These are phyloP conservation scores for Corythaeola cristata DNA, from an alignment of 2,113 vertebrate genomes.

Conservation along the genomic window DNA sequence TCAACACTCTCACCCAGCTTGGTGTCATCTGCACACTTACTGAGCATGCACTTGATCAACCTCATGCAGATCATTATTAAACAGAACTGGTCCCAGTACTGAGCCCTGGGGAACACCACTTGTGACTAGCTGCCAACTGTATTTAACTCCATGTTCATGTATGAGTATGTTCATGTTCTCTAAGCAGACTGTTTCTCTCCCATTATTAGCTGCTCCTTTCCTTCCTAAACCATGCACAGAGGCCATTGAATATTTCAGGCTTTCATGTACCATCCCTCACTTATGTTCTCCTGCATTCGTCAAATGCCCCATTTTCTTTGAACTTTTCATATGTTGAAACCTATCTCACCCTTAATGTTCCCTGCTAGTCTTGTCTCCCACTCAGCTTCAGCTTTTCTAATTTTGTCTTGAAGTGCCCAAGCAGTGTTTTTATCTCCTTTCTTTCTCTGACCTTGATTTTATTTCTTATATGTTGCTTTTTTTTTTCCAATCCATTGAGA, in stretches of 20 bases:
- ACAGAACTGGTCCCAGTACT: accelerated
- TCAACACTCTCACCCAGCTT: not conserved
- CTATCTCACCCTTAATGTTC: not conserved
- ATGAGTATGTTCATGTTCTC: not conserved
- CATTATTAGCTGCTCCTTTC: not conserved
- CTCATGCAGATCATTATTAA: accelerated
- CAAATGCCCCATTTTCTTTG: not conserved
- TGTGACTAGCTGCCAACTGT: accelerated
- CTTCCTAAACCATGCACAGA: not conserved
- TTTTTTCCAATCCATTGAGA: not conserved
- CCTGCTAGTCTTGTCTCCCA: not conserved
- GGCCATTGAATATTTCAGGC: not conserved
- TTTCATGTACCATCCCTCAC: not conserved
- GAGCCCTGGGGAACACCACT: accelerated
- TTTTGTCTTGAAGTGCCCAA: not conserved
- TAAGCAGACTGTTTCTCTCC: not conserved
- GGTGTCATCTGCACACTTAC: not conserved
- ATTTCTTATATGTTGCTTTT: not conserved
- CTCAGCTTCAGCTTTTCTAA: not conserved
- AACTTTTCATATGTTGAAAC: not conserved
- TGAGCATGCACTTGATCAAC: too few species aligned
- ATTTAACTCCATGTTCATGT: not conserved
- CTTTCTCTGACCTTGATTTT: not conserved
- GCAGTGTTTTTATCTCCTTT: not conserved
- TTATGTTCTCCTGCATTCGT: not conserved